Percentiles rank a stretch among this genome's conserved stretches.
These are phyloP conservation scores for Grammomys surdaster DNA, from an alignment of 2,113 vertebrate species.

Conservation along the genomic window DNA sequence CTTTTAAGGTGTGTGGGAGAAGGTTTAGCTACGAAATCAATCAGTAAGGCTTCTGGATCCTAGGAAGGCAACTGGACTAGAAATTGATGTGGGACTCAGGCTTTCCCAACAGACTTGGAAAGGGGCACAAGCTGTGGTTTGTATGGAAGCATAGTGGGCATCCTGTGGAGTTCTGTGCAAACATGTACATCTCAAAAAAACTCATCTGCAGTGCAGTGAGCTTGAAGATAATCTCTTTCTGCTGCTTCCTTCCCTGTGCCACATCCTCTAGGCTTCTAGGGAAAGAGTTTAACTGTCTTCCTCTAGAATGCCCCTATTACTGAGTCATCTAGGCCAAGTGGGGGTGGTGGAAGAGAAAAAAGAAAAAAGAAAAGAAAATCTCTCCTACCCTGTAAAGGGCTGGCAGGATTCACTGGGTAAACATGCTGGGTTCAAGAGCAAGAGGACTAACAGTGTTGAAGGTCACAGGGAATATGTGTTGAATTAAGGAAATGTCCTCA, in stretches of 20 bases:
- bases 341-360: not conserved
- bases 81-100: not conserved
- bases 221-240: not conserved
- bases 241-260: not conserved
- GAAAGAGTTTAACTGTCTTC: not conserved
- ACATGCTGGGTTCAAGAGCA: rapidly evolving
- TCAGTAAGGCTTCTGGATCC: not conserved
- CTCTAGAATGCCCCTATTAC: no score
- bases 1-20: not conserved
- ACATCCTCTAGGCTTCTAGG: not conserved
- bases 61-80: not conserved
- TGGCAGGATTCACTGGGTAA: not conserved
- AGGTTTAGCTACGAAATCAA: not conserved
- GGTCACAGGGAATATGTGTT: not conserved
- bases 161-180: not conserved
- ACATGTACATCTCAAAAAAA: no score
- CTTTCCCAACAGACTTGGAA: not conserved
- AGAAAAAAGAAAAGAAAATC: not conserved
- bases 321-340: not conserved
- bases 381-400: not conserved
- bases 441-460: not conserved
- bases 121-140: not conserved
- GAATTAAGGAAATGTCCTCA: not conserved
- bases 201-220: not conserved
- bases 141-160: not conserved